Base-by-base conservation (phyloP, 2,888 invertebrate species). In the Syrphus vitripennis region DNA sequence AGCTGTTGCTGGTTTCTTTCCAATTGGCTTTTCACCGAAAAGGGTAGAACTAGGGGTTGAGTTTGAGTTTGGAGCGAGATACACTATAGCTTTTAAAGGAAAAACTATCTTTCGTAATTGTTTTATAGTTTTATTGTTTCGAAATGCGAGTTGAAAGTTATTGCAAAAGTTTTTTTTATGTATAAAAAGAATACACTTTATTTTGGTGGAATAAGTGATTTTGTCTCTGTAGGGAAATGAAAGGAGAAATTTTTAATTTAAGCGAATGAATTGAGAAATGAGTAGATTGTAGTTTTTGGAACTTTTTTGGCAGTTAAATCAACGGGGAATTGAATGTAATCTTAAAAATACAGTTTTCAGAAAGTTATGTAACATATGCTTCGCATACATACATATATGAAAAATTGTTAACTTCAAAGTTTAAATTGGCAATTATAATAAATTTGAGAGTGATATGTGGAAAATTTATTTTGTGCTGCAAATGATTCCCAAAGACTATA, bases 61-160 rank as follows among this genome's bases (percentile, higher is more conserved):
- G 16, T 16, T 19, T 1, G 14, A n/a, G 55, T 7, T 29, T 9
- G 31, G 12, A 16, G 7, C 1, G 5, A 7, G 16, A 24, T 16
- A 55, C 37, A 31, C 24, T n/a, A 77, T 61, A 77, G 48, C 65
- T 65, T 34, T 29, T 78, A 26, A 21, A 71, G 14, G 65, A 50
- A 76, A 81, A 76, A 76, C 34, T 67, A 86, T 40, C 40, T 61
- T 63, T 59, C 65, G 86, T 86, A 86, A 86, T 86, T 86, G 77
- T 86, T 78, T 81, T 86, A 82, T 74, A 82, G 82, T 76, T 80
- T 75, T 74, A 80, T 74, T 67, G 80, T 86, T 86, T 77, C 77
- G 69, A 81, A 67, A 76, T 77, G 69, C 53, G 21, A 86, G 77
- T 75, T 74, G 55, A 40, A 63, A 82, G 77, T 81, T 78, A 86